Base-by-base conservation (phyloP, 1,140 invertebrate genomes). In the Eriocheir sinensis region DNA sequence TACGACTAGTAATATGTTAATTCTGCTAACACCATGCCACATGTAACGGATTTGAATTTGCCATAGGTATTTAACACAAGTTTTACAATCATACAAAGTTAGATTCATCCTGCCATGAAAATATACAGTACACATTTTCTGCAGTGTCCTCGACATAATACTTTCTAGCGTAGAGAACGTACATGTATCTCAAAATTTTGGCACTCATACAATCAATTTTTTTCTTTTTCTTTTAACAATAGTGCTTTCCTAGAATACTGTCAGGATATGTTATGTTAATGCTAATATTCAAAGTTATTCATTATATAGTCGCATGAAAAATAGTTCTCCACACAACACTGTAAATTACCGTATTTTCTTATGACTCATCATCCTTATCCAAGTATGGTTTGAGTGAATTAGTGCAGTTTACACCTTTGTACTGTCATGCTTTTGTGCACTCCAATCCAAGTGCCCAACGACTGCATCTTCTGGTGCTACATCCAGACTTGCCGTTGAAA, bases 81-180 rank as follows among this genome's bases (percentile, higher is more conserved):
- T 83, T 8, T 32, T 4, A 83, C 80, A 36, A 83, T 83, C 80
- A 83, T 83, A 83, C 80, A 83, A 83, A 83, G 6, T 83, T 83
- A 83, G 80, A 83, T 83, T 83, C 80, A 83, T 36, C 80, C 80
- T 83, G 80, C 80, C 80, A 83, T 83, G 80, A 83, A 83, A 36
- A 83, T 36, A 48, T 48, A 48, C 44, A 48, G n/a, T 72, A 72
- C 60, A 72, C 80, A 83, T 83, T 30, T 83, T 83, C 80, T 83
- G 80, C 80, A 83, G 80, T 8, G 34, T 83, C 80, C n/a, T 83
- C n/a, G n/a, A n/a, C n/a, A n/a, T n/a, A n/a, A n/a, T n/a, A n/a
- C n/a, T n/a, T n/a, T n/a, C n/a, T n/a, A n/a, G n/a, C n/a, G n/a
- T n/a, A n/a, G n/a, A n/a, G n/a, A n/a, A n/a, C n/a, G n/a, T n/a